Evolutionary conservation across 2,113 vertebrate species (phyloP), one percentile per base, ranked within the genome.

Genomic region (Lepus timidus): DNA sequence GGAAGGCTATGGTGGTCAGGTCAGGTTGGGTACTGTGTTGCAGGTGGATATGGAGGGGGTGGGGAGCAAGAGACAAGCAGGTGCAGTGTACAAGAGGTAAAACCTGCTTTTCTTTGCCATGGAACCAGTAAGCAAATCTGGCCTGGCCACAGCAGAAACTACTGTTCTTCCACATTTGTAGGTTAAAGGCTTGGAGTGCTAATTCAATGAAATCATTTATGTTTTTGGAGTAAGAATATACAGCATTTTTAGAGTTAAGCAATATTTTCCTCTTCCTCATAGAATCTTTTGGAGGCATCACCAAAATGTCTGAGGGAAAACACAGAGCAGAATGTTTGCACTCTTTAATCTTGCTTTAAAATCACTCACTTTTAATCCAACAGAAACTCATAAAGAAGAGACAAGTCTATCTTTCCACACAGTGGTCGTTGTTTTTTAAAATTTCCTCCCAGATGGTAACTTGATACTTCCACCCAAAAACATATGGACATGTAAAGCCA

Each of bases 1-100:
- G 2, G 29, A 55, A 1, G 1, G 19, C 19, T 1, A 0, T 19
- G 7, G 22, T 1, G 11, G 19, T 19, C 25, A 16, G 7, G 23
- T 16, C 2, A 20, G 49, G 58, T 6, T 71, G 12, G 1, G 68
- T 19, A 55, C 9, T 2, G 11, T 19, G 6, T 22, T 29, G 49
- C 16, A 39, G 17, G 39, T 19, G 12, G 14, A 20, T 16, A 14
- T 13, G 17, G 65, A 67, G 22, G 68, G 49, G 9, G 19, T 3
- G 8, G 19, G n/a, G 49, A 22, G 9, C 3, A 16, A 67, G 27
- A 49, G 55, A 52, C 6, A 70, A 49, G 39, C 22, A 83, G 31
- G 20, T 17, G 6, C 3, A 1, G 0, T 12, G 4, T 1, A 6
- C 20, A 36, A 44, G 51, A 86, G 20, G 52, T 23, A 9, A 70